These are phyloP conservation scores for Chiroxiphia lanceolata DNA, from an alignment of 2,797 vertebrate genomes.

Conservation along the genomic window DNA sequence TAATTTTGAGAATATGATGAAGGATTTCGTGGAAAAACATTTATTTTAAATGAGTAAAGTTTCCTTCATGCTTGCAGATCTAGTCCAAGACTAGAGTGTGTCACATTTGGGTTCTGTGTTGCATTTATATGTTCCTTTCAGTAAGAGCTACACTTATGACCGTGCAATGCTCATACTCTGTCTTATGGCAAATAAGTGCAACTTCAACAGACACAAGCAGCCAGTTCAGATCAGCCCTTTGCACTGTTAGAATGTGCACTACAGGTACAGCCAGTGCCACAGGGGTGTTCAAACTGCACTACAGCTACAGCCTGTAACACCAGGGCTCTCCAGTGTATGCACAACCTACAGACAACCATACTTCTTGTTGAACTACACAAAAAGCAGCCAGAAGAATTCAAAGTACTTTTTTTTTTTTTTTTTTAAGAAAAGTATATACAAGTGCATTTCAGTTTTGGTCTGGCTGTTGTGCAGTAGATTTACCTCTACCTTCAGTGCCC, in stretches of 20 bases:
- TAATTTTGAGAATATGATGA: neutral
- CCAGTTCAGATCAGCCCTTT: neutral
- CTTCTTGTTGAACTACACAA: neutral
- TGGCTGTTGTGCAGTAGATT: neutral
- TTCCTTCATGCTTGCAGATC: neutral
- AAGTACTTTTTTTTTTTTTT: neutral
- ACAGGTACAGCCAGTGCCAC: neutral
- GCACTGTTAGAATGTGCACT: neutral
- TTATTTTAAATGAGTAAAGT: neutral
- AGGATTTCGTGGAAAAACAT: neutral
- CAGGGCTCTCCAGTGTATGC: neutral
- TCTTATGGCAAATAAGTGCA: neutral
- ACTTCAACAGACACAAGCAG: neutral
- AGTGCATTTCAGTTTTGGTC: neutral
- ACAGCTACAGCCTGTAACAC: neutral
- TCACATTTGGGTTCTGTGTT: neutral
- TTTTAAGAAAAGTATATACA: neutral
- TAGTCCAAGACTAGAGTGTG: neutral
- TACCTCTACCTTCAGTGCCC: neutral
- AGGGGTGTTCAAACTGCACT: neutral
- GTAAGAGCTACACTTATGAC: neutral
- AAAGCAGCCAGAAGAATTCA: neutral
- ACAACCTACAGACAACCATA: neutral
- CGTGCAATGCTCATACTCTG: neutral
- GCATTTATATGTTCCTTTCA: neutral